Evolutionary conservation across 53 echinoderm and acorn worm genomes (phyloP).

Genomic region (Astropecten irregularis): DNA sequence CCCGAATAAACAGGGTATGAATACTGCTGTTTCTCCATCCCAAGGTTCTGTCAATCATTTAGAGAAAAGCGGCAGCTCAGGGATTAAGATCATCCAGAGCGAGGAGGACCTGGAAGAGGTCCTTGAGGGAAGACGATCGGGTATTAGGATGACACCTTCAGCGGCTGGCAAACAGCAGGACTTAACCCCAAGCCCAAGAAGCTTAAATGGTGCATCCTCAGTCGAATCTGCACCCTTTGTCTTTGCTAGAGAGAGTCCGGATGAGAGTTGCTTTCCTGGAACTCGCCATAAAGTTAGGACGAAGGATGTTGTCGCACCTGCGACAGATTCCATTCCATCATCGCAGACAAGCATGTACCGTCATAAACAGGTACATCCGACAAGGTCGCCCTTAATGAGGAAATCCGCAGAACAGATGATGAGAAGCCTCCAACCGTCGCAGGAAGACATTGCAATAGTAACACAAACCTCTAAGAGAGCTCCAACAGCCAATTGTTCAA

Average conservation of each 20-base stretch:
- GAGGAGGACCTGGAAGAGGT: conserved; percentile 42
- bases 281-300: background rate
- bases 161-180: conserved; percentile 10
- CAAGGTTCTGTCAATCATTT: background rate
- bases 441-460: background rate
- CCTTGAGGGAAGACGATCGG: conserved; percentile 16
- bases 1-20: background rate
- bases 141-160: background rate
- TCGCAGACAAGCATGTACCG: conserved; percentile 16
- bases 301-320: background rate
- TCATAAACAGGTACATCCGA: background rate
- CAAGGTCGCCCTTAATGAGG: background rate
- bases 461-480: background rate
- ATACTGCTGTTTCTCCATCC: background rate
- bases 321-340: background rate
- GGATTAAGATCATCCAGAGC: conserved; percentile 42
- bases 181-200: conserved; percentile 5
- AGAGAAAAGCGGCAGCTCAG: background rate
- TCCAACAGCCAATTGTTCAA: background rate
- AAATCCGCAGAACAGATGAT: background rate
- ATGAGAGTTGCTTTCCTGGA: background rate
- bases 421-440: background rate
- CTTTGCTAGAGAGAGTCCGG: background rate
- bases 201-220: background rate
- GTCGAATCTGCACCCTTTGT: conserved; percentile 1